Percentiles rank a stretch among this genome's conserved stretches.
phyloP scores from a whole-genome alignment of 64 coral and sea anemone species.

The Porites lutea region DNA sequence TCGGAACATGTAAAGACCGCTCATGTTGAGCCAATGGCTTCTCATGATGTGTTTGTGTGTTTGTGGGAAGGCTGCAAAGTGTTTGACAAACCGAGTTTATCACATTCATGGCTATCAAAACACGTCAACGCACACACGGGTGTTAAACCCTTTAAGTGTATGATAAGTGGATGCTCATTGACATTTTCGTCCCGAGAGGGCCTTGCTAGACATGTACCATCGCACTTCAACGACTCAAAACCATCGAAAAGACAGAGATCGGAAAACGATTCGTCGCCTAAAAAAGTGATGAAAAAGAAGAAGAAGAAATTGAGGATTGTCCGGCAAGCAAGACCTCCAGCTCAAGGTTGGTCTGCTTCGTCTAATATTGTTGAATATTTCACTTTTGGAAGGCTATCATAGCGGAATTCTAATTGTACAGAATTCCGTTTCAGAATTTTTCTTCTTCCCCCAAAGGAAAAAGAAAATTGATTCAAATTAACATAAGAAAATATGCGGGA shows the following conservation, averaged over 20 bases:
- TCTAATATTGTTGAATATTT: not conserved
- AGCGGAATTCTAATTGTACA: too few relatives aligned
- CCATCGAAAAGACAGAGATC: conserved; percentile 71
- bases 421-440: too few relatives aligned
- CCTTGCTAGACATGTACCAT: conserved; percentile 90
- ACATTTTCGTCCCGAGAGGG: conserved; percentile 95
- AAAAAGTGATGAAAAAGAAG: conserved; percentile 85
- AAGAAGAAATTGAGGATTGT: conserved; percentile 70
- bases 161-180: conserved; percentile 90
- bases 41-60: conserved; percentile 93
- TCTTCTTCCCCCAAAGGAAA: too few relatives aligned
- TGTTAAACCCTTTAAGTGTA: conserved; percentile 97
- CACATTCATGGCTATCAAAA: conserved; percentile 96
- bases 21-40: conserved; percentile 92
- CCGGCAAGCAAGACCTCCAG: conserved; percentile 52
- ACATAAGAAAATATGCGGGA: too few relatives aligned
- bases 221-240: conserved; percentile 92
- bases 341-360: conserved; percentile 32
- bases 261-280: conserved; percentile 81
- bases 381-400: not conserved
- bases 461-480: too few relatives aligned
- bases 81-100: conserved; percentile 97
- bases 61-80: conserved; percentile 99
- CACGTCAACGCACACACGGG: conserved; percentile 96
- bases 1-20: conserved; percentile 82